A percentile compares a stretch with the other conserved stretches of the same genome.
Evolutionary conservation across 2,888 invertebrate species (phyloP).

Genomic region (Nomada hirtipes): DNA sequence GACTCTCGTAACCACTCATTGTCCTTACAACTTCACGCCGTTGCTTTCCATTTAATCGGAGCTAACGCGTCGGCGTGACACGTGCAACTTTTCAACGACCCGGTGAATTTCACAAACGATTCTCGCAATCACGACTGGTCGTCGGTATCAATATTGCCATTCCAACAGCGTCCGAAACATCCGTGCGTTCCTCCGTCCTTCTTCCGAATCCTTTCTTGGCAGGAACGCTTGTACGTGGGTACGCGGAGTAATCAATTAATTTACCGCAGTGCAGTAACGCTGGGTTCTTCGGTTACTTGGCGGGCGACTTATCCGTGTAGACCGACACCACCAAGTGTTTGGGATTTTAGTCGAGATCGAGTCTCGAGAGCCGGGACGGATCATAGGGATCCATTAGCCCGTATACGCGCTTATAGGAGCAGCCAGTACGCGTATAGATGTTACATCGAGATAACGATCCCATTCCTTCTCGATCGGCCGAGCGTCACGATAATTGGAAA

Average conservation of each 20-base stretch:
- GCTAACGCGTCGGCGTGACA: neutral
- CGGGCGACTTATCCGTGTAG: constrained; percentile 41
- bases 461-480: constrained; percentile 68
- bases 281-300: constrained; percentile 46
- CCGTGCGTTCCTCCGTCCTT: neutral
- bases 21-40: constrained; percentile 34
- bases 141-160: neutral
- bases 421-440: constrained; percentile 72
- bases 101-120: neutral
- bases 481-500: constrained; percentile 82
- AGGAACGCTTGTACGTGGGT: constrained; percentile 69
- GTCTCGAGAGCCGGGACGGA: constrained; percentile 67
- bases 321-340: constrained; percentile 58
- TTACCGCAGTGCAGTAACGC: constrained; percentile 70
- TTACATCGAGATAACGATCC: constrained; percentile 76
- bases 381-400: constrained; percentile 79
- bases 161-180: neutral
- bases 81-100: neutral
- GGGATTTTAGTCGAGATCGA: constrained; percentile 82
- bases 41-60: neutral
- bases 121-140: neutral
- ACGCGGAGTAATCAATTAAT: constrained; percentile 72
- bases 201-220: constrained; percentile 33
- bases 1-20: neutral
- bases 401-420: constrained; percentile 75